Conservation (phyloP, 2,113 vertebrate species). For the Lycocorax pyrrhopterus region DNA sequence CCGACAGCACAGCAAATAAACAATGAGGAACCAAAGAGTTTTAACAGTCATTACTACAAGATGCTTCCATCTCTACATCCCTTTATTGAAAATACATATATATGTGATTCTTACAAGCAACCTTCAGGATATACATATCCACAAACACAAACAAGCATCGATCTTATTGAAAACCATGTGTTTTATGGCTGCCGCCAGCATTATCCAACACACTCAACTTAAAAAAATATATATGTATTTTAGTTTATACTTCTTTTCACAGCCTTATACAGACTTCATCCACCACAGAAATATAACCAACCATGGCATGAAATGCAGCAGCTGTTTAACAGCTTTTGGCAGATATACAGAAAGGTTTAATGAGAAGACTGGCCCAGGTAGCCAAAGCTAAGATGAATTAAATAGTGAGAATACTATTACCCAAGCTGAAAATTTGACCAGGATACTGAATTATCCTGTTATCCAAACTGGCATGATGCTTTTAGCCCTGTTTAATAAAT, state of each 20-base stretch:
- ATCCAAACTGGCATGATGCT: neutral
- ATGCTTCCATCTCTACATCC: neutral
- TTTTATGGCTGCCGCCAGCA: neutral
- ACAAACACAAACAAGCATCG: neutral
- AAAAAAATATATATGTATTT: neutral
- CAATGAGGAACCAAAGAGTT: neutral
- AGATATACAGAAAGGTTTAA: neutral
- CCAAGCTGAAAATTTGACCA: neutral
- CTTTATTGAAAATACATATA: neutral
- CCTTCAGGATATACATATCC: neutral
- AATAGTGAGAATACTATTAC: constrained; percentile 24
- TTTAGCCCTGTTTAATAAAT: neutral
- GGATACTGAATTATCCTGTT: neutral
- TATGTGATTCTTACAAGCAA: neutral
- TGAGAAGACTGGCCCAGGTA: constrained; percentile 10
- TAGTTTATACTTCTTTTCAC: neutral
- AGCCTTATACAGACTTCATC: neutral
- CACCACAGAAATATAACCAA: neutral
- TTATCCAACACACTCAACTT: neutral
- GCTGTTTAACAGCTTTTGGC: neutral
- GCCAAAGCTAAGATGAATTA: neutral
- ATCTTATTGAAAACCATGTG: neutral
- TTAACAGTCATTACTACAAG: neutral
- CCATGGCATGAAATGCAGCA: neutral
- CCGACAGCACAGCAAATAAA: neutral